Conservation (phyloP, 2,113 vertebrate species). For the Gracilinanus agilis region DNA sequence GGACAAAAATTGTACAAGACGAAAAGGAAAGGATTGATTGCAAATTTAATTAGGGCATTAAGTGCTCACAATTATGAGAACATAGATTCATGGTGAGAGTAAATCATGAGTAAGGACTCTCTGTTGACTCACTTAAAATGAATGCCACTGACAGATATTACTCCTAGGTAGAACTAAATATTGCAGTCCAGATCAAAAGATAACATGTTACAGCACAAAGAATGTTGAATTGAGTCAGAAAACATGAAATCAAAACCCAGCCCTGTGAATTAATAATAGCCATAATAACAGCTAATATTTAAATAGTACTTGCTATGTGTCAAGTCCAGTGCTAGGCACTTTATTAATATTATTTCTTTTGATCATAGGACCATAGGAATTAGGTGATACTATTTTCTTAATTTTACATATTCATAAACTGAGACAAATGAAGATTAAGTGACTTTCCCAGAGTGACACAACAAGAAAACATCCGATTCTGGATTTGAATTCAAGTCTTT, state of each 20-base stretch:
- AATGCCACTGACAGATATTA: neutral
- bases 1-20: neutral
- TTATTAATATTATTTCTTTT: too few species aligned
- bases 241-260: neutral
- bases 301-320: too few species aligned
- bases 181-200: neutral
- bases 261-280: too few species aligned
- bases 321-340: too few species aligned
- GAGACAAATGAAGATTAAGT: too few species aligned
- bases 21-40: neutral
- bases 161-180: neutral
- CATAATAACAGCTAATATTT: too few species aligned
- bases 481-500: neutral
- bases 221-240: neutral
- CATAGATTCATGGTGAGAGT: neutral
- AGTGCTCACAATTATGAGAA: neutral
- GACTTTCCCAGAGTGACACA: too few species aligned
- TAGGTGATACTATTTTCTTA: too few species aligned
- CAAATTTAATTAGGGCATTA: neutral
- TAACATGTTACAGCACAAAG: neutral
- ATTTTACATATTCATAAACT: too few species aligned
- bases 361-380: too few species aligned
- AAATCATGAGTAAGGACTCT: neutral
- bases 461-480: too few species aligned
- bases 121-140: neutral